Evolutionary conservation across 2,113 vertebrate genomes (phyloP).

Genomic region (Herpetotheres cachinnans): DNA sequence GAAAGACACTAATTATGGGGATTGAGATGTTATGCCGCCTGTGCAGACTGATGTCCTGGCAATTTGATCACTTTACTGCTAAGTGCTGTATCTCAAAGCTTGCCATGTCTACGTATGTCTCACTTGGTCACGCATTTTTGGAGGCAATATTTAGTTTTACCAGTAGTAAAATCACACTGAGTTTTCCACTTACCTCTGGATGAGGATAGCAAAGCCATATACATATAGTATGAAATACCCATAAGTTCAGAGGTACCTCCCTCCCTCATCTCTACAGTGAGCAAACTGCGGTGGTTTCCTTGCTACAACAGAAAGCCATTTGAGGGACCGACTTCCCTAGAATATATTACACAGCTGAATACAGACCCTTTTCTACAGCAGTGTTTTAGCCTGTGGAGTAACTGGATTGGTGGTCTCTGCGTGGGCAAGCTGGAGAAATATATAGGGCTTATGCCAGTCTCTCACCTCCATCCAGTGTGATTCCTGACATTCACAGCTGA

Average conservation of each 20-base stretch:
- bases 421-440: background rate
- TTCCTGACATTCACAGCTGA: background rate
- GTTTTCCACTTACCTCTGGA: background rate
- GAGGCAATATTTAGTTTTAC: background rate
- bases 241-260: background rate
- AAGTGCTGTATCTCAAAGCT: background rate
- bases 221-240: background rate
- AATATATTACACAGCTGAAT: background rate
- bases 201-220: background rate
- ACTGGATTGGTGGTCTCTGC: background rate
- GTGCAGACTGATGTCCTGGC: background rate
- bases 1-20: background rate
- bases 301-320: background rate
- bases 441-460: background rate
- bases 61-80: background rate
- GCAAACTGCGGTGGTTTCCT: background rate
- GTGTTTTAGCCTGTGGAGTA: background rate
- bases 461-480: background rate
- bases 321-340: background rate
- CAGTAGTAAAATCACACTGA: background rate
- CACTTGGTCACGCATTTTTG: background rate
- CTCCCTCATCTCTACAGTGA: background rate
- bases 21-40: background rate
- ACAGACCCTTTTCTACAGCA: background rate
- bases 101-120: background rate